Evolutionary conservation across 2,113 vertebrate genomes (phyloP).

Genomic region (Tragelaphus imberbis): DNA sequence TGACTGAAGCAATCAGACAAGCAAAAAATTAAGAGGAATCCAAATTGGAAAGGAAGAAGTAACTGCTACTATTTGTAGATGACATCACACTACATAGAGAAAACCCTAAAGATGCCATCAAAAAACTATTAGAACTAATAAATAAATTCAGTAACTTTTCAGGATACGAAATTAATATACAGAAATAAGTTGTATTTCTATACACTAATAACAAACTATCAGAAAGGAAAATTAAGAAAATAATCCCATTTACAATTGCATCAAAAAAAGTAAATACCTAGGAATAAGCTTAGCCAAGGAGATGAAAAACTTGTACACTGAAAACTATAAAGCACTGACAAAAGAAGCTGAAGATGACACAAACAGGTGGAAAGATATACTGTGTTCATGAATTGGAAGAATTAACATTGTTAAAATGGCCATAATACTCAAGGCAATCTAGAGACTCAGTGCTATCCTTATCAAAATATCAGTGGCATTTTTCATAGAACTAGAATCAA

Average conservation of each 20-base stretch:
- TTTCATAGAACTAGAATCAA: neutral
- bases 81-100: neutral
- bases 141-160: neutral
- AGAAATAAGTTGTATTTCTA: neutral
- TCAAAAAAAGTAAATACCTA: neutral
- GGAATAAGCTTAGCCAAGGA: neutral
- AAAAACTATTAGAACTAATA: neutral
- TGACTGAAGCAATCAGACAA: neutral
- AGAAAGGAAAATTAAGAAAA: neutral
- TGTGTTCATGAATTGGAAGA: neutral
- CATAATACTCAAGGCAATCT: neutral
- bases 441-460: neutral
- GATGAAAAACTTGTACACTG: neutral
- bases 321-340: neutral
- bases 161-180: neutral
- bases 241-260: neutral
- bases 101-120: neutral
- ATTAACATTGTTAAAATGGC: neutral
- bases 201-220: neutral
- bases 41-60: neutral
- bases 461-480: neutral
- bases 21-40: neutral
- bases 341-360: neutral
- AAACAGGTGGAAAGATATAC: neutral
- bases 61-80: neutral